Evolutionary conservation across 92 coral and sea anemone species (phyloP).

Genomic region (Epizoanthus stellaris): DNA sequence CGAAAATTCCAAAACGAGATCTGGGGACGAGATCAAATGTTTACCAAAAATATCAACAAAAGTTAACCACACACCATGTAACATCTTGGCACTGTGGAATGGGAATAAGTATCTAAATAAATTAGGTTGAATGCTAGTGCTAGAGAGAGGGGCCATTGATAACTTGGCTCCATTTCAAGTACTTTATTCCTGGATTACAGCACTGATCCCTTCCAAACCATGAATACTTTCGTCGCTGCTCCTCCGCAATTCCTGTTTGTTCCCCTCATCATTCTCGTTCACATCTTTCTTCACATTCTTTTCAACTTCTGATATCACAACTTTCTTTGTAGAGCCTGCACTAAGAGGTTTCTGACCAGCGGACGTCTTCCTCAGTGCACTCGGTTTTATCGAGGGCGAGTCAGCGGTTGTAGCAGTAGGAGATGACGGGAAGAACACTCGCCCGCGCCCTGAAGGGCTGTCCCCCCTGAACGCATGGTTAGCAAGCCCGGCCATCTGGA

Average conservation of each 20-base stretch:
- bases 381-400: slow-evolving; percentile 17
- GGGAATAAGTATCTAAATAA: too few relatives aligned
- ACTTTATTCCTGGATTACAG: not conserved
- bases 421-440: slow-evolving; percentile 25
- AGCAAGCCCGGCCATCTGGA: slow-evolving; percentile 22
- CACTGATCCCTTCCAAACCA: slow-evolving; percentile 4
- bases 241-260: not conserved
- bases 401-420: slow-evolving; percentile 5
- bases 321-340: slow-evolving; percentile 26
- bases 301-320: slow-evolving; percentile 34
- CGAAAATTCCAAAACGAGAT: too few relatives aligned
- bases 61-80: too few relatives aligned
- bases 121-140: too few relatives aligned
- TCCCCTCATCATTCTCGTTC: not conserved
- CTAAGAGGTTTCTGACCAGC: slow-evolving; percentile 23
- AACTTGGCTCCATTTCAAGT: not conserved
- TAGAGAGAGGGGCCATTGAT: too few relatives aligned
- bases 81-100: too few relatives aligned
- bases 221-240: slow-evolving; percentile 27
- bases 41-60: too few relatives aligned
- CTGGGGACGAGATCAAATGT: too few relatives aligned
- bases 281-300: not conserved
- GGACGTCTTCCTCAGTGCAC: slow-evolving; percentile 35
- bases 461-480: slow-evolving; percentile 18
- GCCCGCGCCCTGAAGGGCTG: slow-evolving; percentile 1